A percentile compares a stretch with the other conserved stretches of the same genome.
phyloP scores from a whole-genome alignment of 2,888 invertebrate species.

The Lasioglossum vierecki region DNA sequence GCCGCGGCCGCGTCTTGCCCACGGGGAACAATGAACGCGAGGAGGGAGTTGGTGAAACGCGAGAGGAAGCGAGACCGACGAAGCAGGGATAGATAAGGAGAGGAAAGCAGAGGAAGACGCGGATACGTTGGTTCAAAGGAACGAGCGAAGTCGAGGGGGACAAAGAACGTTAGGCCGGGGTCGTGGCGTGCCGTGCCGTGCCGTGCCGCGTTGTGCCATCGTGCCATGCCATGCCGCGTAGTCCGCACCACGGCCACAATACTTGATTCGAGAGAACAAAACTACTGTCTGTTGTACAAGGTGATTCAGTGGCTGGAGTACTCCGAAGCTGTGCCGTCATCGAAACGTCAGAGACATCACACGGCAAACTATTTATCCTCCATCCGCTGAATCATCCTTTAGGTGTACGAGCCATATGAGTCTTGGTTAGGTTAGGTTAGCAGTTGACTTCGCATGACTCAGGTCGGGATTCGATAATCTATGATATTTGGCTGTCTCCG shows the following conservation, averaged over 20 bases:
- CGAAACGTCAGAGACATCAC: too few species aligned
- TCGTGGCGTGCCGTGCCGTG: conserved; percentile 52
- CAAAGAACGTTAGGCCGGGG: conserved; percentile 72
- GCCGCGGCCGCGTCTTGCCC: conserved; percentile 21
- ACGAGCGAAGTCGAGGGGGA: conserved; percentile 65
- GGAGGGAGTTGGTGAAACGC: not conserved
- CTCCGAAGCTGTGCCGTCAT: not conserved
- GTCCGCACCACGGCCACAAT: not conserved
- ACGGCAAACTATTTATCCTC: too few species aligned
- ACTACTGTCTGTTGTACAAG: not conserved
- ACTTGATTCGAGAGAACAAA: not conserved
- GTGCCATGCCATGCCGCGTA: not conserved
- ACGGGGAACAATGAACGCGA: conserved; percentile 41
- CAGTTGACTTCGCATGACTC: too few species aligned
- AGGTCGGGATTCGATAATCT: too few species aligned
- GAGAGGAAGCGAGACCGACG: not conserved
- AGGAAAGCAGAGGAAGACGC: conserved; percentile 15
- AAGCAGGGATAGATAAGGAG: not conserved
- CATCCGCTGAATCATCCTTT: too few species aligned
- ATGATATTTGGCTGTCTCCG: too few species aligned
- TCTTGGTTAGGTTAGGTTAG: too few species aligned
- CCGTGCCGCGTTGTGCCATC: not conserved
- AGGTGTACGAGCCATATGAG: not conserved
- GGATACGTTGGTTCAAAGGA: conserved; percentile 27
- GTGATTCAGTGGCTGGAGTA: not conserved